Conservation (phyloP, 2,888 invertebrate species). For the Callyntrura sp. region DNA sequence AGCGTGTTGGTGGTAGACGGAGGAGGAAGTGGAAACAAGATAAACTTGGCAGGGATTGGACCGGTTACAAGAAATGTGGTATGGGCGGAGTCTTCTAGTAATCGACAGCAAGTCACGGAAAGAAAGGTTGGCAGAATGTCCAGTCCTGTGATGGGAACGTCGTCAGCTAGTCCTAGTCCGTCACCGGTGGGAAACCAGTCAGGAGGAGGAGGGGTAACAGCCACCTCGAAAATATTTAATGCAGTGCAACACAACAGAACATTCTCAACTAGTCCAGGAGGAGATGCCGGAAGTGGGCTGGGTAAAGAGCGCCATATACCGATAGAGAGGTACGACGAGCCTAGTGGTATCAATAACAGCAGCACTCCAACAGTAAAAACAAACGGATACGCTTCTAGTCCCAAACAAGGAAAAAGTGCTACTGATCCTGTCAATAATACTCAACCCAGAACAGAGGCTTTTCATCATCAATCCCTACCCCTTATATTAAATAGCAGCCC, state of each 20-base stretch:
- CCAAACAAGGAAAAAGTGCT: slow-evolving; percentile 49
- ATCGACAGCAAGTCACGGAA: slow-evolving; percentile 77
- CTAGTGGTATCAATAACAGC: slow-evolving; percentile 45
- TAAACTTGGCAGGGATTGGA: slow-evolving; percentile 71
- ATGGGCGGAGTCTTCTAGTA: slow-evolving; percentile 82
- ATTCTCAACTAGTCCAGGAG: slow-evolving; percentile 59
- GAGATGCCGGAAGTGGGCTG: neutral
- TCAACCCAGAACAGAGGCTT: slow-evolving; percentile 22
- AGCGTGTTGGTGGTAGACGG: slow-evolving; percentile 59
- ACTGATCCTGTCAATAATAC: slow-evolving; percentile 33
- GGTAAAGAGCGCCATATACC: slow-evolving; percentile 79
- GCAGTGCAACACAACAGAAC: slow-evolving; percentile 57
- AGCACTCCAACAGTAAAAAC: slow-evolving; percentile 56
- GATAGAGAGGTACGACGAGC: slow-evolving; percentile 76
- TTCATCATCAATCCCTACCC: slow-evolving; percentile 24
- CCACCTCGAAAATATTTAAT: slow-evolving; percentile 36
- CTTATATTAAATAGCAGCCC: slow-evolving; percentile 30
- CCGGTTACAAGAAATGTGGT: slow-evolving; percentile 80
- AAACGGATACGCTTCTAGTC: slow-evolving; percentile 73
- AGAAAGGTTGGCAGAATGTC: slow-evolving; percentile 72
- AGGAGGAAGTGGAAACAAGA: slow-evolving; percentile 52
- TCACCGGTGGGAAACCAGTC: slow-evolving; percentile 34
- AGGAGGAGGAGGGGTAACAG: neutral
- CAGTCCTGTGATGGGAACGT: slow-evolving; percentile 58
- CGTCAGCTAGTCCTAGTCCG: slow-evolving; percentile 48